These are phyloP conservation scores for Henricia sp. DNA, from an alignment of 53 echinoderm and acorn worm species.

Conservation along the genomic window DNA sequence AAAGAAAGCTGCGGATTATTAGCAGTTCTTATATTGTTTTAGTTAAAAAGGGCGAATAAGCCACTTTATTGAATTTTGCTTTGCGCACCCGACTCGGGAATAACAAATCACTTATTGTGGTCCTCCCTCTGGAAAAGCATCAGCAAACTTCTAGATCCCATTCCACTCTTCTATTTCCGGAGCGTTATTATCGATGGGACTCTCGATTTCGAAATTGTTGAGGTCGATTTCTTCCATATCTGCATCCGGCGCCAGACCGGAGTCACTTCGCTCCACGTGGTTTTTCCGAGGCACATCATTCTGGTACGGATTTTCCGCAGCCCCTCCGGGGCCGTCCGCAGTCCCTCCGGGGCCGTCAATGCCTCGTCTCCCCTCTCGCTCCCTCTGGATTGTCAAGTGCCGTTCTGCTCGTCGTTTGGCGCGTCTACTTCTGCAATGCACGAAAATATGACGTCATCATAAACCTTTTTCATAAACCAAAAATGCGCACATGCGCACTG, in stretches of 20 bases:
- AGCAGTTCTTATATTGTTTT: no score
- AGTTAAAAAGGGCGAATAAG: no score
- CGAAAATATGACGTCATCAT: no score
- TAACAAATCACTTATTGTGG: no score
- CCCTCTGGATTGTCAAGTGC: slow-evolving; percentile 2
- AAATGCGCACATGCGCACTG: no score
- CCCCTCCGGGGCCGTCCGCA: not conserved
- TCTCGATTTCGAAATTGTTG: not conserved
- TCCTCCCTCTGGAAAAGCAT: no score
- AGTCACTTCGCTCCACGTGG: slow-evolving; percentile 19
- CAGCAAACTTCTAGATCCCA: no score
- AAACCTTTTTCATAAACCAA: no score
- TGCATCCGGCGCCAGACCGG: slow-evolving; percentile 10
- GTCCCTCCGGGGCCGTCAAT: not conserved
- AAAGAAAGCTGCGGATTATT: no score
- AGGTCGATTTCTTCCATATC: slow-evolving; percentile 9
- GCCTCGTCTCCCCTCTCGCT: not conserved
- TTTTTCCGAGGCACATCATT: not conserved
- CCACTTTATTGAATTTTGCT: no score
- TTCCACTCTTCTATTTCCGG: not conserved
- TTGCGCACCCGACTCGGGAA: no score
- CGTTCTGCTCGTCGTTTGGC: not conserved
- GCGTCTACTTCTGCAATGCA: not conserved
- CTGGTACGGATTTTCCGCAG: not conserved
- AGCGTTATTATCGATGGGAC: slow-evolving; percentile 31